Conservation (phyloP, 2,113 vertebrate genomes). For the human region GRCh38 chr3:62313001-62313500, state of each 20-base stretch:
- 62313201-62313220: not conserved
- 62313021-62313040: too few species aligned
- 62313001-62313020: too few species aligned
- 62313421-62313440: not conserved
- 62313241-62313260: not conserved
- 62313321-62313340: not conserved
- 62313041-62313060: too few species aligned
- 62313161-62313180: constrained; percentile 5
- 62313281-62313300: not conserved
- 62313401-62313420: not conserved
- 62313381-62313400: not conserved
- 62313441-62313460: not conserved
- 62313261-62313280: not conserved
- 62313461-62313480: not conserved
- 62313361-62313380: constrained; percentile 36
- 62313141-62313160: too few species aligned
- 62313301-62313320: constrained; percentile 4
- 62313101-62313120: too few species aligned
- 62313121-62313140: too few species aligned
- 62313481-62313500: constrained; percentile 4
- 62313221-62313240: not conserved
- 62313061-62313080: too few species aligned
- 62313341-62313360: not conserved
- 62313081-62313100: too few species aligned
- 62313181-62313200: not conserved